These are phyloP conservation scores for Amphiprion percula DNA, from an alignment of 2,113 vertebrate genomes.

Conservation along the genomic window DNA sequence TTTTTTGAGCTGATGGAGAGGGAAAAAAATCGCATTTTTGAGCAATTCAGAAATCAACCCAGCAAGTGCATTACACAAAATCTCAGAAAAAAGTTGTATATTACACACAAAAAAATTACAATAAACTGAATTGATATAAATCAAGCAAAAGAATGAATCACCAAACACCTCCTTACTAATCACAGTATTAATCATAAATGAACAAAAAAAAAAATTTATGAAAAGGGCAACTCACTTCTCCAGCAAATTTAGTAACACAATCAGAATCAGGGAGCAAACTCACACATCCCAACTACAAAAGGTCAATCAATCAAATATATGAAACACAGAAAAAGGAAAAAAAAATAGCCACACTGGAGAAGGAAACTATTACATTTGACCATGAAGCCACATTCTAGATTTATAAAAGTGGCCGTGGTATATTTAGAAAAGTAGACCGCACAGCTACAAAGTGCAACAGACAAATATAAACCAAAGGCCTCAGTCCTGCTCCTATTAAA, in stretches of 20 bases:
- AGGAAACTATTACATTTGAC: neutral
- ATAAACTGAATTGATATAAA: too few relatives aligned
- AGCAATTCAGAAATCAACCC: conserved; percentile 2
- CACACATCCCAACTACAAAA: neutral
- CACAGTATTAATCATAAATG: neutral
- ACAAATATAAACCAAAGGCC: conserved; percentile 53
- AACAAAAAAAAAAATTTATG: neutral
- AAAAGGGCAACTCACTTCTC: neutral
- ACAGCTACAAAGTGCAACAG: conserved; percentile 25
- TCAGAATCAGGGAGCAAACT: neutral
- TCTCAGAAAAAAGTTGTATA: too few relatives aligned
- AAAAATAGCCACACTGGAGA: neutral
- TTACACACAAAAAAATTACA: too few relatives aligned
- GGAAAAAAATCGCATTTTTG: neutral
- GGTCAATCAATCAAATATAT: neutral
- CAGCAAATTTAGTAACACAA: neutral
- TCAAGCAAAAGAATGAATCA: too few relatives aligned
- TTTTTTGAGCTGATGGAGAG: neutral
- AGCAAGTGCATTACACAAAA: neutral
- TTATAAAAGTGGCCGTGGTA: neutral
- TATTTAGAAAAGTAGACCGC: neutral
- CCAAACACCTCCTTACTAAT: neutral
- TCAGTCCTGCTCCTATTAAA: conserved; percentile 21
- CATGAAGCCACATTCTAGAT: neutral
- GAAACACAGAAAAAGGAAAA: neutral